phyloP scores from a whole-genome alignment of 1,140 invertebrate species.

The Monomorium pharaonis region DNA sequence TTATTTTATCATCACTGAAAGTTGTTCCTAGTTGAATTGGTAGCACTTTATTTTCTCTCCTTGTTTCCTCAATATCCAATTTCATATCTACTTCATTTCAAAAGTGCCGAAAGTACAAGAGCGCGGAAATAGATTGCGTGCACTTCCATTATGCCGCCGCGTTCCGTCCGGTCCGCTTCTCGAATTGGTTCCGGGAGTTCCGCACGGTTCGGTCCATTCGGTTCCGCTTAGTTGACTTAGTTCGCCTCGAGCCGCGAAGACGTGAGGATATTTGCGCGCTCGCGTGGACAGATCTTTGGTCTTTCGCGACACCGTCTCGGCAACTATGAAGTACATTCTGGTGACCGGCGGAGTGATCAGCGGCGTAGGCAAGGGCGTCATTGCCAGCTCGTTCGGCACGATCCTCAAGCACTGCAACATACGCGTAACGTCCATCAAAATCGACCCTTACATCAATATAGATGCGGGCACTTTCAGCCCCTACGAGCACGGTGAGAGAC shows the following conservation, averaged over 20 bases:
- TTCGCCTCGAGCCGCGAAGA: background rate
- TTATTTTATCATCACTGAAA: too few species aligned
- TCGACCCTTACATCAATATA: slow-evolving; percentile 99
- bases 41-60: background rate
- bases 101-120: background rate
- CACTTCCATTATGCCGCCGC: background rate
- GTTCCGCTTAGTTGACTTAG: background rate
- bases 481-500: slow-evolving; percentile 97
- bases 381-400: slow-evolving; percentile 98
- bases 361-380: slow-evolving; percentile 99
- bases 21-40: background rate
- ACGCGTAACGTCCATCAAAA: slow-evolving; percentile 98
- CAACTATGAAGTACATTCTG: slow-evolving; percentile 96
- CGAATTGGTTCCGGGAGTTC: background rate
- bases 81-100: background rate
- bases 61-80: background rate
- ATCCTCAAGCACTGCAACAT: slow-evolving; percentile 98
- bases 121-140: background rate
- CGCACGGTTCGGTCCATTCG: background rate
- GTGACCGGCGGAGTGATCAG: slow-evolving; percentile 99
- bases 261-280: background rate
- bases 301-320: background rate
- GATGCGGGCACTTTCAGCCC: slow-evolving; percentile 99
- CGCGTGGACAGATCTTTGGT: background rate
- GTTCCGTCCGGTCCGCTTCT: background rate